Base-by-base conservation (phyloP, 1,140 invertebrate genomes). In the Lanistes nyassanus region DNA sequence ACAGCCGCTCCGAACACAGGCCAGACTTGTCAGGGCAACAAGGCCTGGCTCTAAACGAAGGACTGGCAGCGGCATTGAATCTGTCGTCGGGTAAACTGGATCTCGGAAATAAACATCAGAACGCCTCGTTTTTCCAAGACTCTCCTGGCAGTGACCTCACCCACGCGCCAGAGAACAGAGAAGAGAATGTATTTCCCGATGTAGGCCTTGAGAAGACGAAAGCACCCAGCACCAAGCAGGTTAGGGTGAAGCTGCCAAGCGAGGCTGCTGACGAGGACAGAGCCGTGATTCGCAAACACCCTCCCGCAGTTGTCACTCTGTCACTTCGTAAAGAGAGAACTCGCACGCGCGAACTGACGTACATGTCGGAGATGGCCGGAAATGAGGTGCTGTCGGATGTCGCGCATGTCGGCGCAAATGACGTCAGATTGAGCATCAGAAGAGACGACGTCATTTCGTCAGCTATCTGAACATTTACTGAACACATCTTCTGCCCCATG, bases 281-380 rank as follows among this genome's bases (percentile, higher is more conserved):
- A 13, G 36, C 39, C 62, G 39, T 31, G 5, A 56, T 31, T 26
- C 39, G 55, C 16, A 72, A 72, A 16, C 42, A 47, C 42, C 34
- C 36, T 0, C 70, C 70, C 0, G 70, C 58, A 2, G 37, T 34
- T 23, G 74, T 68, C 55, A 75, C 62, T 0, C 55, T 75, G 1
- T 68, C 74, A 2, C 37, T 75, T 19, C 65, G 64, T 9, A 67
- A 68, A 60, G 66, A 67, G 39, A 42, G 53, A 11, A 60, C 58
- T 16, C 74, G 62, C 37, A 75, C 64, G 37, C 62, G 64, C 34
- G 66, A 68, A 53, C 47, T 29, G 4, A 75, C 74, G 9, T 69
- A 75, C 53, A 68, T 75, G 74, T 67, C 55, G 13, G 66, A 75
- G 0, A 55, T 75, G 3, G 66, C 34, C 4, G 70, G 70, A 72